Conservation (phyloP, 2,888 invertebrate genomes). For the Loripinus fragilis region DNA sequence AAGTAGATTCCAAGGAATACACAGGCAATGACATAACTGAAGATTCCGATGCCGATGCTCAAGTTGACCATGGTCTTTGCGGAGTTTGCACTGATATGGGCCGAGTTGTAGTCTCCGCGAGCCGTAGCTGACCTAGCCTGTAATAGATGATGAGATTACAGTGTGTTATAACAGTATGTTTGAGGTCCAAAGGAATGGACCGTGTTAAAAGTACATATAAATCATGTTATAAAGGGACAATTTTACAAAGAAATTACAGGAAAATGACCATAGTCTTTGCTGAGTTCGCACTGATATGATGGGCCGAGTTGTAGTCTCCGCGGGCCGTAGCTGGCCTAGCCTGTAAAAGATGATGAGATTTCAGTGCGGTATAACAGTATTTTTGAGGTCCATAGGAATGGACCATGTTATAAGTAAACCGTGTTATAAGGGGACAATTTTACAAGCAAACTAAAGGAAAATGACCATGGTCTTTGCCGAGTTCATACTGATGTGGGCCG, state of each 20-base stretch:
- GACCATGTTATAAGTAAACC: too few relatives aligned
- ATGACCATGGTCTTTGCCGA: constrained; percentile 24
- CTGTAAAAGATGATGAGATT: neutral
- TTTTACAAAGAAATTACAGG: too few relatives aligned
- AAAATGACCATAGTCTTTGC: constrained; percentile 23
- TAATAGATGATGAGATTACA: neutral
- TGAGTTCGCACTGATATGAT: neutral
- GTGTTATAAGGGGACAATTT: too few relatives aligned
- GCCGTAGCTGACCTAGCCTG: constrained; percentile 20
- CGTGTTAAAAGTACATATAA: too few relatives aligned
- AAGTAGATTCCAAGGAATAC: constrained; percentile 22
- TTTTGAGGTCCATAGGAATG: too few relatives aligned
- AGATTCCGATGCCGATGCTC: constrained; percentile 17
- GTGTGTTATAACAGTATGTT: too few relatives aligned
- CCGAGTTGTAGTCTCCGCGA: constrained; percentile 10
- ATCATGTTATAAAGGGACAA: too few relatives aligned
- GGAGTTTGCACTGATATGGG: neutral
- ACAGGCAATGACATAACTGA: constrained; percentile 2
- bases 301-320: constrained; percentile 11
- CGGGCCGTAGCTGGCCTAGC: constrained; percentile 18
- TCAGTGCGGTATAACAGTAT: too few relatives aligned
- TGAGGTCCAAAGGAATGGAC: too few relatives aligned
- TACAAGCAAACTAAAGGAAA: too few relatives aligned
- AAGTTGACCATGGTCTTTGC: constrained; percentile 26
- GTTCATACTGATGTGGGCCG: neutral